These are phyloP conservation scores for Anomalospiza imberbis DNA, from an alignment of 2,797 vertebrate genomes.

Conservation along the genomic window DNA sequence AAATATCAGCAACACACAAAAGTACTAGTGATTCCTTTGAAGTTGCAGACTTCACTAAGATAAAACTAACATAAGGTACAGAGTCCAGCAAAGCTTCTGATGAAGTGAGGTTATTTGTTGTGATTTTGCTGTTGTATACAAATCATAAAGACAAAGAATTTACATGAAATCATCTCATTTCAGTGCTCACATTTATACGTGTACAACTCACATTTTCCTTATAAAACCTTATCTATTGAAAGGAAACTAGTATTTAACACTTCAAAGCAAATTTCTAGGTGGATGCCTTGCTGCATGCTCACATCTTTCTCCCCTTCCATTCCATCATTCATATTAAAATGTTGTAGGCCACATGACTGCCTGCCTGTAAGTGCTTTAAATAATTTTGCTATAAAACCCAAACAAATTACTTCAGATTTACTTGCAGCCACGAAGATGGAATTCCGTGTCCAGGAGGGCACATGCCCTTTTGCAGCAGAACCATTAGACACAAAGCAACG, in stretches of 20 bases:
- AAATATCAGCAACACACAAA: neutral
- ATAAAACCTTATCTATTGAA: neutral
- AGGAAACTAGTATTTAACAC: neutral
- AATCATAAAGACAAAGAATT: neutral
- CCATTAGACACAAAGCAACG: constrained; percentile 83
- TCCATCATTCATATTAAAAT: constrained; percentile 61
- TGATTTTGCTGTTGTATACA: neutral
- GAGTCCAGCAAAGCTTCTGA: neutral
- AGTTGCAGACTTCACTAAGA: neutral
- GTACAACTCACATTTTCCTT: neutral
- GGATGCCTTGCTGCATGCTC: constrained; percentile 71
- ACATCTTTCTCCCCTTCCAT: constrained; percentile 51
- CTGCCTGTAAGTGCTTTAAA: constrained; percentile 70
- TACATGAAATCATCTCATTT: constrained; percentile 20
- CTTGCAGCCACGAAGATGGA: constrained; percentile 99
- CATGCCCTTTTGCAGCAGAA: constrained; percentile 73
- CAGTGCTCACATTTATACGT: neutral
- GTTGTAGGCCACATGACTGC: constrained; percentile 63
- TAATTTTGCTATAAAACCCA: constrained; percentile 75
- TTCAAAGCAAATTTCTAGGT: constrained; percentile 57
- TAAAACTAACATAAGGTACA: neutral
- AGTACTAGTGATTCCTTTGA: neutral
- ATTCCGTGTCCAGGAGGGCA: constrained; percentile 78
- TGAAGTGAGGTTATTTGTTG: constrained; percentile 9
- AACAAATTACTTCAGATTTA: constrained; percentile 93